Base-by-base conservation (phyloP, 1,140 invertebrate genomes). In the Drosophila subobscura region DNA sequence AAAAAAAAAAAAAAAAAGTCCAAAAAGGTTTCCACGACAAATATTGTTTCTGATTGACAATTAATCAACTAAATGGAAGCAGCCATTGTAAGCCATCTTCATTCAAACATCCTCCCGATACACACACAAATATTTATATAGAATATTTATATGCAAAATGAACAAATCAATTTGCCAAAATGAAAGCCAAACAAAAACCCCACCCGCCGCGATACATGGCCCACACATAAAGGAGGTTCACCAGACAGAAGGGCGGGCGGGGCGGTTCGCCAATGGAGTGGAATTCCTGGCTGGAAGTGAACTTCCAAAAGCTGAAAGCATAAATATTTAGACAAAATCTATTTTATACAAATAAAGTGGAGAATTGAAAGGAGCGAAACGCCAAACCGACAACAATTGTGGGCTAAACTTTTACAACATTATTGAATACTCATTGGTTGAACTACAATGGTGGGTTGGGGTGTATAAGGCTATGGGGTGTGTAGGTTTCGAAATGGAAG, bases 61-160 rank as follows among this genome's bases (percentile, higher is more conserved):
- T 78, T 78, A 78, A 78, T 78, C 76, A 78, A 66, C 42, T 51
- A 66, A 78, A 78, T 78, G 67, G 74, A 77, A 55, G 12, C 12
- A 20, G 66, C 68, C 70, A 40, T 51, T 57, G 40, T 45, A 27
- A 37, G 4, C 3, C 10, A 4, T 37, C 10, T 37, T 37, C 33
- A 10, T 33, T 33, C 29, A 33, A 33, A n/a, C 33, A 25, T 52
- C 23, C 50, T n/a, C n/a, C n/a, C n/a, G n/a, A 60, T 42, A 59
- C 41, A 49, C n/a, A 59, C 53, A 71, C 33, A 65, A 57, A 44
- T 27, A 49, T 68, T 37, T 42, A 3, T 25, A 20, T 23, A 16
- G 12, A 40, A 23, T 22, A 42, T 45, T 12, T 63, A 20, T 22
- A 53, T 29, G 53, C n/a, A 41, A 68, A 68, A 68, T 54, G 63